Conservation (phyloP, 2,888 invertebrate species). For the Sepioteuthis lessoniana region DNA sequence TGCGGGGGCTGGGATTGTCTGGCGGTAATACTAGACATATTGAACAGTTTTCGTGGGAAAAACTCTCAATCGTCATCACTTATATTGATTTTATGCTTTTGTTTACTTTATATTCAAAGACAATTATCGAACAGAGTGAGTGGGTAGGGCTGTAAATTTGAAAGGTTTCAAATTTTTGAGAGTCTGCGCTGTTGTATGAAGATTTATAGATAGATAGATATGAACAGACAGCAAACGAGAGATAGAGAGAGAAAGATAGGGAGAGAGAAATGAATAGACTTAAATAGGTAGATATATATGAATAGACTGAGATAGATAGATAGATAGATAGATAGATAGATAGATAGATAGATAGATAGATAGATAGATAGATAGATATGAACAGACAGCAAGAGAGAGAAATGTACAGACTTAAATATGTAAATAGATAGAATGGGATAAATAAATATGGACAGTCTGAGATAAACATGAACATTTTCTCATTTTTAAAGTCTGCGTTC, state of each 20-base stretch:
- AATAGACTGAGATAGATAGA: neutral
- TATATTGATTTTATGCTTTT: neutral
- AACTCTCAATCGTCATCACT: neutral
- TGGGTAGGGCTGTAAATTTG: neutral
- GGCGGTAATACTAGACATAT: neutral
- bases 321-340: neutral
- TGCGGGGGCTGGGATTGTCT: neutral
- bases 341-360: neutral
- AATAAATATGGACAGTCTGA: too few relatives aligned
- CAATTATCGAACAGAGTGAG: neutral
- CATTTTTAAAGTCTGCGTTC: too few relatives aligned
- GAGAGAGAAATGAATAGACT: neutral
- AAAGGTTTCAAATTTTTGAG: neutral
- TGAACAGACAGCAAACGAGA: neutral
- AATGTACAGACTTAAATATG: too few relatives aligned
- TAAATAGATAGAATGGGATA: too few relatives aligned
- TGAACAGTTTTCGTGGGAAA: slow-evolving; percentile 39
- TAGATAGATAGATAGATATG: too few relatives aligned
- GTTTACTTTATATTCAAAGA: neutral
- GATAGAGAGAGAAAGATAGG: neutral
- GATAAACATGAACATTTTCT: too few relatives aligned
- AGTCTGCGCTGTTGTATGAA: neutral
- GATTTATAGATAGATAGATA: neutral
- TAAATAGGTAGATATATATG: neutral
- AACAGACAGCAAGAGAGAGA: too few relatives aligned